Base-by-base conservation (phyloP, 1,140 invertebrate genomes). In the Scaptomyza montana region DNA sequence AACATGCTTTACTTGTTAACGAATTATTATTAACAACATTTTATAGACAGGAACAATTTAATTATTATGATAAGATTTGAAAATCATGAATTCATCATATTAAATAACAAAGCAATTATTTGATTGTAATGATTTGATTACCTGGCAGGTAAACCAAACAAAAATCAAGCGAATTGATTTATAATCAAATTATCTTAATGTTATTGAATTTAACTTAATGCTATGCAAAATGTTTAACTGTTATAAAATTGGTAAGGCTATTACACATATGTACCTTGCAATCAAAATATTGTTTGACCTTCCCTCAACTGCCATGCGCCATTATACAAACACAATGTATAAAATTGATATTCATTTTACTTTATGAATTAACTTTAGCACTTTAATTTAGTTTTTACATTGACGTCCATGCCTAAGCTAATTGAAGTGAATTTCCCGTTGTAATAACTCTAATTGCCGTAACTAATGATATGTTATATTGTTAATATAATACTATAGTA, bases 371-470 rank as follows among this genome's bases (percentile, higher is more conserved):
- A 25, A 3, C 3, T 10, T 10, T 7, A 36, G 41, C 19, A n/a
- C 30, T 49, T 8, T 21, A n/a, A 25, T 57, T 47, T 36, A 36
- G 33, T 36, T 8, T 36, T 36, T 66, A 39, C 30, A 30, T 19
- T 36, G 21, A 47, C 30, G 36, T 43, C 36, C 19, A 53, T 30
- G 16, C 6, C 10, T 25, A 59, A 9, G n/a, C 16, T 51, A 46
- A 57, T 65, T 16, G 16, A 43, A 57, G n/a, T 21, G 54, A 59
- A 45, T 39, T 21, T 10, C 30, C 54, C 55, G 55, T 41, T 72
- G 66, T 54, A 72, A 66, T 72, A 66, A 72, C 63, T 7, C 4
- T 54, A 67, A 72, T 66, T 72, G 49, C 49, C 63, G 2, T 12
- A 13, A 21, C 55, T 41, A 66, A 66, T 66, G 63, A 59, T 49